Base-by-base conservation (phyloP, 2,888 invertebrate species). In the Apomyelois bistriatella region DNA sequence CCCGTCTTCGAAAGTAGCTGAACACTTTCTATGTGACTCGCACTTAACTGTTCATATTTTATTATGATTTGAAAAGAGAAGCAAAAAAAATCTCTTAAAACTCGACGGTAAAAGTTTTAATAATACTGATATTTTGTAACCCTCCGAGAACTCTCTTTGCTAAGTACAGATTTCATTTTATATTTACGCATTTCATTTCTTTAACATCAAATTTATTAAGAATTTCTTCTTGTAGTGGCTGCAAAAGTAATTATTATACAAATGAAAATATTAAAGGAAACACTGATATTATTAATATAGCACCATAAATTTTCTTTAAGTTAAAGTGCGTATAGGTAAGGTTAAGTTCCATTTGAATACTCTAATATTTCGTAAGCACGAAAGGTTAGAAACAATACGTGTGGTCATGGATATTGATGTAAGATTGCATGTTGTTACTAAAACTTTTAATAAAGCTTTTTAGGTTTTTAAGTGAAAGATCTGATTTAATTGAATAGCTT, bases 91-190 rank as follows among this genome's bases (percentile, higher is more conserved):
- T 30, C 38, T 48, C 48, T 54, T 15, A 53, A 51, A 43, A 43
- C 43, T 43, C 12, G 53, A 41, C 43, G 38, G 53, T 53, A 32
- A 56, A 61, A 63, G 58, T 63, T 63, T 59, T 61, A 60, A 60
- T 63, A 59, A 56, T 54, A 61, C 60, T 57, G 55, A 55, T 57
- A 58, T 60, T 58, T 52, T 52, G 32, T 53, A 28, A 42, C 42
- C 22, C 17, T 41, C 1, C 1, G 7, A 30, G 4, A 43, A 17
- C 30, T 13, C 30, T 43, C 28, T 43, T 8, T 9, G 28, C 13
- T 30, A 43, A 43, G 43, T 13, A 30, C 30, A 43, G 13, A 30
- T 43, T 43, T 43, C 8, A 43, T 30, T 43, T 30, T 15, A 13
- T 7, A 30, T 30, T 43, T 30, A n/a, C 7, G 10, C 2, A 22